A percentile compares a stretch with the other conserved stretches of the same genome.
Evolutionary conservation across 1,140 invertebrate genomes (phyloP).

Genomic region (Drosophila simulans): DNA sequence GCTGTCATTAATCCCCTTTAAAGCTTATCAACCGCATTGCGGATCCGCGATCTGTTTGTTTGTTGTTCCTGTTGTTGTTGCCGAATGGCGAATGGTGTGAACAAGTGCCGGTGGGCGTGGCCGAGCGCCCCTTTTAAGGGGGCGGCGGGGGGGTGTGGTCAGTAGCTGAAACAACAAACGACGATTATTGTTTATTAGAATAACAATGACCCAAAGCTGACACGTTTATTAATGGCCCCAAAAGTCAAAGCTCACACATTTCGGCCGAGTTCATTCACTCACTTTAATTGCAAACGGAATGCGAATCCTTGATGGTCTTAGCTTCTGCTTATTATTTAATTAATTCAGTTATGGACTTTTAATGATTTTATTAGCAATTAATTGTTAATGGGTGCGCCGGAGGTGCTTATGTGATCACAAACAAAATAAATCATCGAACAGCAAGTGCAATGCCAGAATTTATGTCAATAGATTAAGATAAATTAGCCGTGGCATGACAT

Average conservation of each 20-base stretch:
- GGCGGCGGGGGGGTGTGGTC: background rate
- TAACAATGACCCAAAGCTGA: conserved; percentile 49
- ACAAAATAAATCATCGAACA: conserved; percentile 22
- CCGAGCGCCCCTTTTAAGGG: background rate
- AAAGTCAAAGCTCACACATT: conserved; percentile 32
- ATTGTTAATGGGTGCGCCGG: conserved; percentile 26
- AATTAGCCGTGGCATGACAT: background rate
- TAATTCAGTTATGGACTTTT: conserved; percentile 57
- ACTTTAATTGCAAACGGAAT: conserved; percentile 11
- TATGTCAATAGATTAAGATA: conserved; percentile 14
- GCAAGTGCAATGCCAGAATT: conserved; percentile 13
- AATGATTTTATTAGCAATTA: conserved; percentile 63
- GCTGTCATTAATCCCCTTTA: conserved; percentile 6
- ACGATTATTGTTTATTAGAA: conserved; percentile 51
- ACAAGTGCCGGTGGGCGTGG: conserved; percentile 38
- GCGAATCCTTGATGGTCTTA: conserved; percentile 29
- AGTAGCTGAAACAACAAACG: conserved; percentile 39
- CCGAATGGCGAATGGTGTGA: conserved; percentile 26
- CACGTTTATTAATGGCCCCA: conserved; percentile 41
- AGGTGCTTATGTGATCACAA: conserved; percentile 29
- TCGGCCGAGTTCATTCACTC: conserved; percentile 46
- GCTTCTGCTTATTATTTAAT: conserved; percentile 49
- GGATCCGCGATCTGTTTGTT: conserved; percentile 27
- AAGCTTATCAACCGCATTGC: conserved; percentile 12
- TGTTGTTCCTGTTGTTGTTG: conserved; percentile 6